phyloP scores from a whole-genome alignment of 2,113 vertebrate species.

The Rhagologus leucostigma region DNA sequence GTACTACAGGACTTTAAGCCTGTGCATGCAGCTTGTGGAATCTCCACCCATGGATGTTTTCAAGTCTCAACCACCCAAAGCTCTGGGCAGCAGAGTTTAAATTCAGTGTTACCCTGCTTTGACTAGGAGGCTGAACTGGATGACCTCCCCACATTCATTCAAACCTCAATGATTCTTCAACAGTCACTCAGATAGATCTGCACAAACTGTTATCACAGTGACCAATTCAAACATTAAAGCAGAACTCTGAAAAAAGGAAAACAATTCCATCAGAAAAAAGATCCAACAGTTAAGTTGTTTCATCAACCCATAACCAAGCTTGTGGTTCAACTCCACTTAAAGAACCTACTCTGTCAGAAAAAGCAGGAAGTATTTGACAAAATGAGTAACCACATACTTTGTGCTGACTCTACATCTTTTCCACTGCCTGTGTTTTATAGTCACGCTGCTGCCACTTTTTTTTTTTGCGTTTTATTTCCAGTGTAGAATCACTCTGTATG shows the following conservation, averaged over 20 bases:
- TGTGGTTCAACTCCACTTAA: not conserved
- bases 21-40: not conserved
- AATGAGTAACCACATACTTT: not conserved
- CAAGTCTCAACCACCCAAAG: not conserved
- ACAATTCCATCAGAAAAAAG: not conserved
- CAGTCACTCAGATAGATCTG: not conserved
- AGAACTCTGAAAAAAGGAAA: not conserved
- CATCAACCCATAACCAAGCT: not conserved
- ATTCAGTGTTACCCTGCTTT: not conserved
- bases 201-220: not conserved
- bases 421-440: not conserved
- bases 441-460: not conserved
- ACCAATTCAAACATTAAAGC: not conserved
- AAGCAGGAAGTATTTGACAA: not conserved
- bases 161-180: not conserved
- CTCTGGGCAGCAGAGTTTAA: not conserved
- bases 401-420: not conserved
- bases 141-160: not conserved
- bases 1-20: not conserved
- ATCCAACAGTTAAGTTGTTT: not conserved
- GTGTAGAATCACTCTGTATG: not conserved
- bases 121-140: not conserved
- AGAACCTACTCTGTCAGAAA: not conserved
- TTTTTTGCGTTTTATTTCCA: not conserved
- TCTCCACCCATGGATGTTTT: not conserved